phyloP scores from a whole-genome alignment of 2,113 vertebrate genomes.

The Eulemur macaco region DNA sequence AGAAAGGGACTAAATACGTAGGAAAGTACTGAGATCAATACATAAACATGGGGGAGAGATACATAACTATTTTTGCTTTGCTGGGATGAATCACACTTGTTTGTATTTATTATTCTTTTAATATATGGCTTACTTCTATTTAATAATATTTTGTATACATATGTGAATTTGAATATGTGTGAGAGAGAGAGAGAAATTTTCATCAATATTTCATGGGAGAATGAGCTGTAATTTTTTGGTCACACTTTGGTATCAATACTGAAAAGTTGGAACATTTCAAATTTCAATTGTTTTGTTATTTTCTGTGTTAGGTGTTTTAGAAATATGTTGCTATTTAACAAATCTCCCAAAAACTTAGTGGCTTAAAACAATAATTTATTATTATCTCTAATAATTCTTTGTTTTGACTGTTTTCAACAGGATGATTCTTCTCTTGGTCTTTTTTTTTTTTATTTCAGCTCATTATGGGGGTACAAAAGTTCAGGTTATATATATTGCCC shows the following conservation, averaged over 20 bases:
- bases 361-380: background rate
- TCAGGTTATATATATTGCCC: too few species aligned
- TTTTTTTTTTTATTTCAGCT: background rate
- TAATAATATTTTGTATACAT: background rate
- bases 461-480: too few species aligned
- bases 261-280: background rate
- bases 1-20: background rate
- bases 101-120: background rate
- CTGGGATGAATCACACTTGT: background rate
- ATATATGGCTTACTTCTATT: background rate
- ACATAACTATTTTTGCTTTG: background rate
- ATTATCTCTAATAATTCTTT: background rate
- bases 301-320: background rate
- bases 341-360: background rate
- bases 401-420: background rate
- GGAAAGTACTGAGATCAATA: background rate
- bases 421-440: background rate
- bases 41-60: background rate
- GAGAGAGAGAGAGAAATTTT: background rate
- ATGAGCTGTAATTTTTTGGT: background rate
- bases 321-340: background rate
- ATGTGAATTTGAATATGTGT: too few species aligned
- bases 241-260: background rate
- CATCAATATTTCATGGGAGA: background rate
- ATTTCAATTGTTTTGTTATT: background rate